These are phyloP conservation scores for Sylvilagus floridanus DNA, from an alignment of 2,797 vertebrate species.

Conservation along the genomic window DNA sequence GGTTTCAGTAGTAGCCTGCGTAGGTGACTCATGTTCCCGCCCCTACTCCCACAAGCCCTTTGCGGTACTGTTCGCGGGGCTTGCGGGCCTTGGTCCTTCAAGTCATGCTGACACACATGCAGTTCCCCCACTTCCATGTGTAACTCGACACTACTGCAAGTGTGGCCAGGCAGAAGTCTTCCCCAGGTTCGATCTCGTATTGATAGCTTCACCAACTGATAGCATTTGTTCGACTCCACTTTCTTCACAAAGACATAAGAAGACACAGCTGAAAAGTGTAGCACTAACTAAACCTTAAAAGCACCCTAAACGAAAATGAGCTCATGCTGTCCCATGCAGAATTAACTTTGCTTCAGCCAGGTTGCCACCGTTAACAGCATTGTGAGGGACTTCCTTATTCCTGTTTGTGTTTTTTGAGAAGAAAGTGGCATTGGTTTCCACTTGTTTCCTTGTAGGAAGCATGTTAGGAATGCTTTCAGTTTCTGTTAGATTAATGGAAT, in stretches of 20 bases:
- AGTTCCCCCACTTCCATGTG: no score
- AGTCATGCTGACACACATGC: constrained; percentile 47
- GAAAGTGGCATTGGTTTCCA: constrained; percentile 34
- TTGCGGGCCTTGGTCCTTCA: not conserved
- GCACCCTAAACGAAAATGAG: not conserved
- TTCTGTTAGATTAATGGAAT: constrained; percentile 3
- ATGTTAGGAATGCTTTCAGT: not conserved
- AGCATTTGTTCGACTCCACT: not conserved
- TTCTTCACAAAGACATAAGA: not conserved
- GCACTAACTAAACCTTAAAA: not conserved
- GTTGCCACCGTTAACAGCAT: not conserved
- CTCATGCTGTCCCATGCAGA: not conserved
- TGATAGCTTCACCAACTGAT: not conserved
- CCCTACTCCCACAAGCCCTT: not conserved
- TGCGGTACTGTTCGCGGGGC: not conserved
- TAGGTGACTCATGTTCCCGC: not conserved
- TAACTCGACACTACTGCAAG: not conserved
- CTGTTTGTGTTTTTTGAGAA: constrained; percentile 51
- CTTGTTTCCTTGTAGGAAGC: not conserved
- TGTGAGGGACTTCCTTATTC: not conserved
- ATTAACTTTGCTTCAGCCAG: not conserved
- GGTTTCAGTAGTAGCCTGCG: not conserved
- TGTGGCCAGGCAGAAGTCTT: not conserved
- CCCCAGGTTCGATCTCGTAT: not conserved
- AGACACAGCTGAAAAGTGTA: not conserved